Evolutionary conservation across 1,140 invertebrate species (phyloP).

Genomic region (Papilio aristodemus): DNA sequence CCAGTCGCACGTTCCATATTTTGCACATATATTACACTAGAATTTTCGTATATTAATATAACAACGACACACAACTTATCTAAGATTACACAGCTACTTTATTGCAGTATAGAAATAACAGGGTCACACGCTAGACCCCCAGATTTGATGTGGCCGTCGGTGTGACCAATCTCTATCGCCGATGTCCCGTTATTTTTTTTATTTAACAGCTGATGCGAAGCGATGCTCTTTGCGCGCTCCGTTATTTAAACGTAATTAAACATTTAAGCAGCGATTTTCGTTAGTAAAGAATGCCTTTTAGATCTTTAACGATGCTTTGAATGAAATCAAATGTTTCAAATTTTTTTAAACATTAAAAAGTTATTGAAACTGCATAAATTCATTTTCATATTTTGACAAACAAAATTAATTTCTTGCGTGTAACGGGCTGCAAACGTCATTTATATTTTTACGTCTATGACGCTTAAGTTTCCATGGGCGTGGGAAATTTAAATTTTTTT

Average conservation of each 20-base stretch:
- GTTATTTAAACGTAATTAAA: slow-evolving; percentile 37
- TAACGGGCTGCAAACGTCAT: slow-evolving; percentile 45
- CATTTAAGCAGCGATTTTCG: not conserved
- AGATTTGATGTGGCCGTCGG: slow-evolving; percentile 79
- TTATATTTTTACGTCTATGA: slow-evolving; percentile 43
- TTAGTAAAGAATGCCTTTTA: not conserved
- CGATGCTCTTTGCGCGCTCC: slow-evolving; percentile 59
- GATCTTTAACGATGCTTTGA: not conserved
- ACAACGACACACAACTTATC: slow-evolving; percentile 65
- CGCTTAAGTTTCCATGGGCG: slow-evolving; percentile 40
- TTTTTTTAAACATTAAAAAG: not conserved
- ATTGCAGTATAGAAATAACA: slow-evolving; percentile 78
- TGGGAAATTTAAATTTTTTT: slow-evolving; percentile 51
- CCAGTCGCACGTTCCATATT: slow-evolving; percentile 77
- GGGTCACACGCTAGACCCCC: slow-evolving; percentile 78
- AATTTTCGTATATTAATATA: slow-evolving; percentile 67
- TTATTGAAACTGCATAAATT: slow-evolving; percentile 1
- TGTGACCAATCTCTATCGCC: slow-evolving; percentile 74
- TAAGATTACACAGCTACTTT: slow-evolving; percentile 78
- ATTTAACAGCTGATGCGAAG: slow-evolving; percentile 77
- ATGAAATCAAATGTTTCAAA: not conserved
- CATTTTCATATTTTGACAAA: not conserved
- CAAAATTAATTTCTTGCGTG: not conserved
- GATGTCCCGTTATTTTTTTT: slow-evolving; percentile 78
- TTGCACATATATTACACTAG: slow-evolving; percentile 75